Conservation (phyloP, 2,797 vertebrate species). For the Lutra lutra region DNA sequence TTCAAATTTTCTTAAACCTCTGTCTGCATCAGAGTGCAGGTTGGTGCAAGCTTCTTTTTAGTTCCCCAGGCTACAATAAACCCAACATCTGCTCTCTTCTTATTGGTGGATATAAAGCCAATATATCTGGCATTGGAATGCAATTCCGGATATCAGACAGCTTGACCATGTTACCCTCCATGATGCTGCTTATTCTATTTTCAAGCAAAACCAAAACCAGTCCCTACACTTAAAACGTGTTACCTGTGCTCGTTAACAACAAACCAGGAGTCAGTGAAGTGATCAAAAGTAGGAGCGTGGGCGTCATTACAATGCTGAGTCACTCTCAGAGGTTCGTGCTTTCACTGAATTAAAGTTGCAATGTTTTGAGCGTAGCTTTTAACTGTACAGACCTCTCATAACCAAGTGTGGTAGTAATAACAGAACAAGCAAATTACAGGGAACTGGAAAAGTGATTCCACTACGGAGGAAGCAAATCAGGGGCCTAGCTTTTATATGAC, state of each 20-base stretch:
- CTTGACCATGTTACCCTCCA: neutral
- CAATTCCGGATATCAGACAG: conserved; percentile 55
- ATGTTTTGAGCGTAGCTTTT: conserved; percentile 71
- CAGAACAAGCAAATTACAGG: conserved; percentile 79
- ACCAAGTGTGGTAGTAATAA: conserved; percentile 81
- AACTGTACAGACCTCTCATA: conserved; percentile 75
- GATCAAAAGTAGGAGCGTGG: neutral
- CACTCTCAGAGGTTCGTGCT: conserved; percentile 73
- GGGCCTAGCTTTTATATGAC: conserved; percentile 64
- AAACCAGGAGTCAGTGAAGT: neutral
- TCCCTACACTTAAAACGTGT: conserved; percentile 58
- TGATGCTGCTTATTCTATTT: conserved; percentile 3
- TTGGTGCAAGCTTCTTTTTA: conserved; percentile 75
- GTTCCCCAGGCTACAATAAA: conserved; percentile 54
- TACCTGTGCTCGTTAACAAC: conserved; percentile 68
- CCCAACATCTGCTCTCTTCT: conserved; percentile 53
- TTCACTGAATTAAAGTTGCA: conserved; percentile 73
- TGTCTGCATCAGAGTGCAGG: conserved; percentile 74
- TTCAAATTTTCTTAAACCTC: conserved; percentile 69
- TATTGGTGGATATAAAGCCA: conserved; percentile 55
- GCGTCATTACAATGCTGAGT: conserved; percentile 75
- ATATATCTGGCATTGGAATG: neutral
- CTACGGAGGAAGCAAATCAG: conserved; percentile 69
- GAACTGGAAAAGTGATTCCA: conserved; percentile 69
- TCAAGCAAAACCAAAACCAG: conserved; percentile 29